These are phyloP conservation scores for Xenentodon cancila DNA, from an alignment of 2,797 vertebrate genomes.

Conservation along the genomic window DNA sequence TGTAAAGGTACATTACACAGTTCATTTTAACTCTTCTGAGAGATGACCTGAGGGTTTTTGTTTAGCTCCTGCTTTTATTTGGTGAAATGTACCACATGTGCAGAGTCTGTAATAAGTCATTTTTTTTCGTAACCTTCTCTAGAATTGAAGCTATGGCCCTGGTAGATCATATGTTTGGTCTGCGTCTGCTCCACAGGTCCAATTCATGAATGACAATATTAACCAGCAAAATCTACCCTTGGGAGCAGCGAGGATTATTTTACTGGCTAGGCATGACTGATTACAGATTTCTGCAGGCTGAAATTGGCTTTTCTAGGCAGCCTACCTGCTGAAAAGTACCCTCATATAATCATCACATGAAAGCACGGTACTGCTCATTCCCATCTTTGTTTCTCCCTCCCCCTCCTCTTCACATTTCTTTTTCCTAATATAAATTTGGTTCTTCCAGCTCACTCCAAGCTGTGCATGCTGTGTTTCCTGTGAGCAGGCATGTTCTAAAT, in stretches of 20 bases:
- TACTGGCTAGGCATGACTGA: constrained; percentile 39
- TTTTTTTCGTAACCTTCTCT: background rate
- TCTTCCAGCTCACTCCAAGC: constrained; percentile 53
- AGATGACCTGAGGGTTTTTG: background rate
- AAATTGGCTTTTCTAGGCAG: constrained; percentile 55
- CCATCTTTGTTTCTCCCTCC: constrained; percentile 30
- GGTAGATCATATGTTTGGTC: background rate
- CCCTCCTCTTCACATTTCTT: constrained; percentile 45
- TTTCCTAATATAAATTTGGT: constrained; percentile 55
- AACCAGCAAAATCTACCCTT: constrained; percentile 19
- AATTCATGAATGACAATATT: constrained; percentile 22
- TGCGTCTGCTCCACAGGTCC: background rate
- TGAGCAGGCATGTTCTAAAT: constrained; percentile 71
- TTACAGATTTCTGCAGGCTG: constrained; percentile 41
- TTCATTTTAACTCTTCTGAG: background rate
- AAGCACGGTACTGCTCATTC: constrained; percentile 57
- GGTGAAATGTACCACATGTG: background rate
- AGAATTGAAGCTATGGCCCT: constrained; percentile 3
- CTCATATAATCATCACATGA: constrained; percentile 67
- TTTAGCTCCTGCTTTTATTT: background rate
- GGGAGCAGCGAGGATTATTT: constrained; percentile 33
- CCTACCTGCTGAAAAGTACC: constrained; percentile 72
- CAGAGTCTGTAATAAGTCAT: background rate
- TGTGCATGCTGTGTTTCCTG: constrained; percentile 47
- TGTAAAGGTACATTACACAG: too few relatives aligned